Base-by-base conservation (phyloP, 2,113 vertebrate species). In the Mus pahari region DNA sequence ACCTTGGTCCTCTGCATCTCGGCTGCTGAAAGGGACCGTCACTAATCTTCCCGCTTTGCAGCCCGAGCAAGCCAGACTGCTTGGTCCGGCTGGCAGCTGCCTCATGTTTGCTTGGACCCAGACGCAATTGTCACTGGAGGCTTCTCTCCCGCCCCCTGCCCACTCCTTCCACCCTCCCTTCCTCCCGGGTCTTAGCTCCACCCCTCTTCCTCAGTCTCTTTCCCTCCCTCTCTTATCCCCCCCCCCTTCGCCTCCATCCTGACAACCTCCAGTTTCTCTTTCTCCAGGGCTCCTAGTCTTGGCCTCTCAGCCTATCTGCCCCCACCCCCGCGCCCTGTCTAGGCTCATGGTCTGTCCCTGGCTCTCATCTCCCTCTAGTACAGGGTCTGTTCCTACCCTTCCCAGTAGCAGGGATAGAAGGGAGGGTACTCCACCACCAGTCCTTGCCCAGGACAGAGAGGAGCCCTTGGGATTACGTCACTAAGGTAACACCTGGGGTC, bases 1-100 rank as follows among this genome's bases (percentile, higher is more conserved):
- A 97, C 97, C 92, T 96, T 97, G 62, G 78, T 73, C 78, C 92
- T 96, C 96, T 97, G 98, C 98, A 98, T 98, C 68, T 94, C 53
- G 75, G 89, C 22, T 3, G 24, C 97, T 2, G 82, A 31, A n/a
- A 55, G 71, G 64, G 75, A 93, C 55, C 58, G 95, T 48, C 60
- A 55, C 62, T 12, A 7, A 71, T n/a, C 78, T 79, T 84, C 62
- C 77, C 62, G n/a, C 93, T 75, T 73, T 48, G 4, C 90, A 82
- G 96, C 75, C n/a, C 11, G 20, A 90, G 60, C 33, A 8, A 62
- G 31, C 24, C 3, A 88, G 91, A 95, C 95, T 95, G 94, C 55
- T 6, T 22, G n/a, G 93, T 68, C 24, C 6, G 4, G 70, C 94
- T 83, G 97, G 94, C 92, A 94, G 95, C 97, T 82, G 96, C 97